Evolutionary conservation across 2,888 invertebrate genomes (phyloP).

Genomic region (Scelioninae gen. 2): DNA sequence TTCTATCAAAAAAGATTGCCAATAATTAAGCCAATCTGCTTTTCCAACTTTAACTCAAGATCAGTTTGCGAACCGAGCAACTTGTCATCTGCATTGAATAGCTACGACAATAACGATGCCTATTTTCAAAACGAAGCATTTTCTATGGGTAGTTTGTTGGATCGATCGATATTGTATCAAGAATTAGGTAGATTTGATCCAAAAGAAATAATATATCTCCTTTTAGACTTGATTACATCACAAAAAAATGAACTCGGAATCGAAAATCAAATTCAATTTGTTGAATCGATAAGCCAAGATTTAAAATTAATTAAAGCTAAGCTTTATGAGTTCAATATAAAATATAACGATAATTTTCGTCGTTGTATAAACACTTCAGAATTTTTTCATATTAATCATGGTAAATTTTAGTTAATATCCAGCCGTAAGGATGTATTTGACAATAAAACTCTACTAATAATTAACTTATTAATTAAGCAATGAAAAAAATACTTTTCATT

Average conservation of each 20-base stretch:
- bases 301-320: conserved; percentile 15
- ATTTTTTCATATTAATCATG: neutral
- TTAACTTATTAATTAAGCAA: too few relatives aligned
- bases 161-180: neutral
- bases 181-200: conserved; percentile 34
- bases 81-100: neutral
- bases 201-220: conserved; percentile 43
- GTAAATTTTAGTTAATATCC: neutral
- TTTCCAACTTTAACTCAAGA: neutral
- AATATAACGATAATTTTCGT: neutral
- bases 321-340: neutral
- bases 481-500: neutral
- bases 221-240: conserved; percentile 35
- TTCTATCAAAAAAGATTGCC: too few relatives aligned
- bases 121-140: neutral
- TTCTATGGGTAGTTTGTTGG: conserved; percentile 14
- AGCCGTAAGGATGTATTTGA: too few relatives aligned
- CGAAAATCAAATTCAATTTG: conserved; percentile 28
- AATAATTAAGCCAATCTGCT: too few relatives aligned
- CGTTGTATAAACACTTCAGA: neutral
- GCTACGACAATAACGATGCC: neutral
- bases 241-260: conserved; percentile 23
- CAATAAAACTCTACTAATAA: too few relatives aligned
- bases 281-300: conserved; percentile 20
- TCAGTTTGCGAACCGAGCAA: neutral